A percentile compares a stretch with the other conserved stretches of the same genome.
phyloP scores from a whole-genome alignment of 2,888 invertebrate species.

The Brenthis hecate region DNA sequence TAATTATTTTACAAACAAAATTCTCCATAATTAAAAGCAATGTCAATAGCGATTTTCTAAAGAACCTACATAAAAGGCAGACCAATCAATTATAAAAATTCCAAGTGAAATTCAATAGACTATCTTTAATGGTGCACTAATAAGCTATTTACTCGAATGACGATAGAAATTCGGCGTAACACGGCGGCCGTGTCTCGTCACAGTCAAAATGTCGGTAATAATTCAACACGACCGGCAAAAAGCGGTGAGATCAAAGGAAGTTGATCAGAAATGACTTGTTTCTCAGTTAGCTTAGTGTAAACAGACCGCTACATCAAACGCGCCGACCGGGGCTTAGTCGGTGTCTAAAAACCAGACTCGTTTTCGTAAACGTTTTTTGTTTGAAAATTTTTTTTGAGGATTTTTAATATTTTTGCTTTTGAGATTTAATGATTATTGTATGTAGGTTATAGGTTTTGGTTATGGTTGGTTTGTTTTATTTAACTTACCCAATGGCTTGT shows the following conservation, averaged over 20 bases:
- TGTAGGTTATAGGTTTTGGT: no score
- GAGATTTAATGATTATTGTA: no score
- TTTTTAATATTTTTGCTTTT: no score
- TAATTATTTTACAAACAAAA: no score
- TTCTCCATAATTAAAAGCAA: no score
- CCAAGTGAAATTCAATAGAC: not conserved
- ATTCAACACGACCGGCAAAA: constrained; percentile 60
- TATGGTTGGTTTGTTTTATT: no score
- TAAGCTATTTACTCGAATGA: constrained; percentile 35
- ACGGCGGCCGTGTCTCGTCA: constrained; percentile 49
- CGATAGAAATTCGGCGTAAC: constrained; percentile 55
- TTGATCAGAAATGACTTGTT: constrained; percentile 75
- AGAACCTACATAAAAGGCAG: no score
- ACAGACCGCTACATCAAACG: constrained; percentile 76
- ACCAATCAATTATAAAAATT: no score
- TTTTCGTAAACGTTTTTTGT: no score
- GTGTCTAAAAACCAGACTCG: no score
- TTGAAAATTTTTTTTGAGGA: not conserved
- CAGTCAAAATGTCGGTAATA: constrained; percentile 56
- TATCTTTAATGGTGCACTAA: constrained; percentile 19
- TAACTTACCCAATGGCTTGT: no score
- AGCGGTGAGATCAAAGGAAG: constrained; percentile 75
- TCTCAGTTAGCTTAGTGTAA: constrained; percentile 79
- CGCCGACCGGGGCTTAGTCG: constrained; percentile 47
- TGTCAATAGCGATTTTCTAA: no score